Percentiles rank a stretch among this genome's conserved stretches.
Conservation (phyloP, 2,888 invertebrate species). For the Leptopilina syphax region DNA sequence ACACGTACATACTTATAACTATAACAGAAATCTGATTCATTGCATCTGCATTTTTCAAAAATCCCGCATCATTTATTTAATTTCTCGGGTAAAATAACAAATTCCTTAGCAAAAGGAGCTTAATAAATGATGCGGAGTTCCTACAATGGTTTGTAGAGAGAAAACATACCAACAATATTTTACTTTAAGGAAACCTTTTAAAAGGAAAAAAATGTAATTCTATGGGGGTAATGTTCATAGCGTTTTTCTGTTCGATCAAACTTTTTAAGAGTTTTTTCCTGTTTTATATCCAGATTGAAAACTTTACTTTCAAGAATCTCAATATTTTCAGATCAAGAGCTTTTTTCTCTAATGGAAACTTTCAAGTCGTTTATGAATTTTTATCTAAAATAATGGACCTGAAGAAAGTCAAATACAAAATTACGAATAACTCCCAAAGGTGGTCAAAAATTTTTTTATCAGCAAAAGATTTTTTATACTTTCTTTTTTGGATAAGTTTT, state of each 20-base stretch:
- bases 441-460: not conserved
- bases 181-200: too few species aligned
- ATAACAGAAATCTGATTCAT: not conserved
- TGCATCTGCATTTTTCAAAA: not conserved
- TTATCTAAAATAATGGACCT: slow-evolving; percentile 1
- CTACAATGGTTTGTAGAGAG: too few species aligned
- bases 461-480: not conserved
- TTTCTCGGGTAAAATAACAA: too few species aligned
- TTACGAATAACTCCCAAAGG: not conserved
- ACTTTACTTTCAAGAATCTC: slow-evolving; percentile 9
- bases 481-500: too few species aligned
- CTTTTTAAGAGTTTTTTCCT: not conserved
- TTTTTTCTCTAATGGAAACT: slow-evolving; percentile 15
- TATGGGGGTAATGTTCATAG: not conserved
- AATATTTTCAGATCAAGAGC: not conserved
- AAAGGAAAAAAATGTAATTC: too few species aligned
- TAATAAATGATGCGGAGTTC: too few species aligned
- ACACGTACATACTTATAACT: not conserved
- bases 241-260: not conserved
- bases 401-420: not conserved
- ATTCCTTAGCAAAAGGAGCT: not conserved
- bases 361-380: not conserved
- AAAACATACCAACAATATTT: too few species aligned
- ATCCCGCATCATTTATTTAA: not conserved
- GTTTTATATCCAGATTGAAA: not conserved